Conservation (phyloP, 2,113 vertebrate genomes). For the Tichodroma muraria region DNA sequence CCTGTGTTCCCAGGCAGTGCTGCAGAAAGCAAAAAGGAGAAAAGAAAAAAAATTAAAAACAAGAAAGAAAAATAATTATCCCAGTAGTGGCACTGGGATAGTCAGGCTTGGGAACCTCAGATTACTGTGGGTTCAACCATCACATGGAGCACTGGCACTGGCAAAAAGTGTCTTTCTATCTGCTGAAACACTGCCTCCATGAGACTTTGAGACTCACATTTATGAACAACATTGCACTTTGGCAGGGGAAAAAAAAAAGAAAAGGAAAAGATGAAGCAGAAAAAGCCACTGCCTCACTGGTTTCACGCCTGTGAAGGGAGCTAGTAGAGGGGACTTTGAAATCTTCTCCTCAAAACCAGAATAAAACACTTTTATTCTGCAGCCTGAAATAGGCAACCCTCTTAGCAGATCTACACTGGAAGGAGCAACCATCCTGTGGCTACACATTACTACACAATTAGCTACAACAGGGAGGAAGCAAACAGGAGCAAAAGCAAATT, state of each 20-base stretch:
- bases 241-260: background rate
- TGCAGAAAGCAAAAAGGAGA: conserved; percentile 33
- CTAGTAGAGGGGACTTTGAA: background rate
- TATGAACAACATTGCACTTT: background rate
- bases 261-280: background rate
- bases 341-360: background rate
- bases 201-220: background rate
- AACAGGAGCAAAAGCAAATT: conserved; percentile 55
- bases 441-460: background rate
- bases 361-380: background rate
- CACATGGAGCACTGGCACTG: background rate
- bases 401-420: background rate
- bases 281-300: background rate
- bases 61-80: background rate
- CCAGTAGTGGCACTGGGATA: background rate
- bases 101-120: background rate
- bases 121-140: background rate
- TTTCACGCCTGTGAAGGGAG: background rate
- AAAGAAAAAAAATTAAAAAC: background rate
- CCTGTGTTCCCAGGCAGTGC: conserved; percentile 66
- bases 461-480: conserved; percentile 43
- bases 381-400: background rate
- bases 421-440: background rate
- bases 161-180: background rate
- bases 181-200: background rate